Evolutionary conservation across 1,140 invertebrate species (phyloP), one percentile per base, ranked within the genome.

Genomic region (Ceratina calcarata): DNA sequence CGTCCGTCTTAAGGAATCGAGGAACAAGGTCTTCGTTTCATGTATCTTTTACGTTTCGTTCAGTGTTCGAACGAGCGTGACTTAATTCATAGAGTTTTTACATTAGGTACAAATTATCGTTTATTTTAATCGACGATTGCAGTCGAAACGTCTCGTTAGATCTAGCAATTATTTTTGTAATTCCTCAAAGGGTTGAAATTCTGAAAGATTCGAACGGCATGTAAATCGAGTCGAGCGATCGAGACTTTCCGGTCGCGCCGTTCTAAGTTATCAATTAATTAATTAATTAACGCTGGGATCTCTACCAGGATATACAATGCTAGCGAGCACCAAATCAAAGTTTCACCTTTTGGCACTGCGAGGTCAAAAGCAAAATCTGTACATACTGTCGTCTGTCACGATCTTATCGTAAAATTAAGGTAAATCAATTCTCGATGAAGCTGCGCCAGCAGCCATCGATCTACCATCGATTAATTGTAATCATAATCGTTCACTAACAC

Each of bases 241-340:
- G n/a, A n/a, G n/a, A n/a, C n/a, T n/a, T n/a, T n/a, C n/a, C n/a
- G n/a, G n/a, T n/a, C 32, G 32, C 32, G 32, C 32, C 32, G 32
- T 37, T 37, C 32, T 37, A 37, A 37, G 32, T 37, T 37, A 78
- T 57, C 64, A 74, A 78, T 57, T 72, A 74, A 66, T 74, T 73
- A 78, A 72, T 73, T 65, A 51, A 22, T 15, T 45, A 64, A 78
- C 53, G n/a, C 69, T 65, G 13, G 70, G 70, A 79, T 74, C 27
- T 81, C 61, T 61, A 16, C 77, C 70, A 74, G 66, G 3, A 32
- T 37, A 87, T 87, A 88, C 85, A 87, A 83, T 83, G 87, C 87
- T 89, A 89, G 87, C 83, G 80, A 87, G 78, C 85, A 82, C 87
- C 87, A 89, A 89, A 89, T 83, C 86, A 80, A 89, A 87, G 64